Evolutionary conservation across 2,888 invertebrate genomes (phyloP), one percentile per base, ranked within the genome.

Genomic region (Ormyrus pomaceus): DNA sequence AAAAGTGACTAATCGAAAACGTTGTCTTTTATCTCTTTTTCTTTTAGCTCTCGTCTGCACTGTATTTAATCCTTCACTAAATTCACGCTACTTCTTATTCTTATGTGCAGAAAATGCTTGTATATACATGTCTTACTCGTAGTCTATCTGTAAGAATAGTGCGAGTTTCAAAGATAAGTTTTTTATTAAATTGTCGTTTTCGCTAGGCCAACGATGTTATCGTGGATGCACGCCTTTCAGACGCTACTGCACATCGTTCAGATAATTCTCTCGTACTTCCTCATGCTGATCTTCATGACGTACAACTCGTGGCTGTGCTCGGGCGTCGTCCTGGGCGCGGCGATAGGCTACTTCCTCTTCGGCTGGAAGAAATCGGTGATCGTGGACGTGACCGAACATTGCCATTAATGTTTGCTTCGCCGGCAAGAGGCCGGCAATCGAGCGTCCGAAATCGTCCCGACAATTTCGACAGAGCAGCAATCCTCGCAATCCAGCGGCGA

Each of bases 271-370:
- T 97, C 97, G 85, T 98, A 98, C 91, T 95, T 98, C 91, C 93
- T 98, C 70, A 98, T 98, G 98, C 92, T 98, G 90, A 96, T 98
- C 85, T 98, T 98, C 90, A 98, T 98, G 98, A 98, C 98, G 0
- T 98, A 97, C 93, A 98, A 98, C 89, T 95, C 95, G 19, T 98
- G 97, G 97, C 93, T 99, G 80, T 98, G 98, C 90, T 90, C 96
- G 68, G 96, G 97, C 0, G 96, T 98, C 0, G 95, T 97, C 0
- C 88, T 96, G 9, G 98, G 98, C 61, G 96, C 97, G 2, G 97
- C 96, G 0, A 93, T 95, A 10, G 98, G 98, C 45, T 98, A 98
- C 91, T 98, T 98, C 91, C 92, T 98, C 61, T 98, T 98, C 89
- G 98, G 98, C 77, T 98, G 98, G 98, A 96, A 96, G 88, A 97